These are phyloP conservation scores for Brachionus asplanchnoidis DNA, from an alignment of 1,140 invertebrate genomes.

Conservation along the genomic window DNA sequence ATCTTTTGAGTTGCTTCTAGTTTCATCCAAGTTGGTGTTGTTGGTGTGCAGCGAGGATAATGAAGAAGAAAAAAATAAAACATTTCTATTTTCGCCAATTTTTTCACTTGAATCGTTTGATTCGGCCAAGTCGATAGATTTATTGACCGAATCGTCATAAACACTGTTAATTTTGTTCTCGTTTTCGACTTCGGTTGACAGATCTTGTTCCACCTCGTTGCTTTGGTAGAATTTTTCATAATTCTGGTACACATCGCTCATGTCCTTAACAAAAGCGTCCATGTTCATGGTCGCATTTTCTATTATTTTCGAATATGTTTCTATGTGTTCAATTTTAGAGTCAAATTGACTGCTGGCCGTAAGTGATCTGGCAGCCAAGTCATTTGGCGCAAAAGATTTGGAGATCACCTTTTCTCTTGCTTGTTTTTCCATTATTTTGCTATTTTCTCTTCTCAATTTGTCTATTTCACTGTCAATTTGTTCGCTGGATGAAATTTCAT, in stretches of 20 bases:
- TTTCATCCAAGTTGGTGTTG: not conserved
- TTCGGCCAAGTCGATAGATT: not conserved
- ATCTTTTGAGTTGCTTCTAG: not conserved
- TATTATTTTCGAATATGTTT: constrained; percentile 32
- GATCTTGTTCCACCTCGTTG: not conserved
- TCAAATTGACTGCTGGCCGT: constrained; percentile 16
- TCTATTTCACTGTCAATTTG: constrained; percentile 21
- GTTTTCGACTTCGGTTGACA: not conserved
- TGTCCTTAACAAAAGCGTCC: constrained; percentile 33
- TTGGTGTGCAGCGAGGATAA: not conserved
- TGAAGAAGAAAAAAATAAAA: constrained; percentile 13
- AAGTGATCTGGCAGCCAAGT: not conserved
- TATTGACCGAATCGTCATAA: constrained; percentile 2
- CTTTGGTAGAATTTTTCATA: constrained; percentile 34
- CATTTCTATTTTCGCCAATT: not conserved
- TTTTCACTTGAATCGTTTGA: not conserved
- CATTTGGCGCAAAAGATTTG: not conserved
- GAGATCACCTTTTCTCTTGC: not conserved
- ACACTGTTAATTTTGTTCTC: not conserved
- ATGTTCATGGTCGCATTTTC: constrained; percentile 34
- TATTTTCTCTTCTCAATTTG: constrained; percentile 9
- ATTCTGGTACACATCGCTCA: constrained; percentile 20
- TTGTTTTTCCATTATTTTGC: not conserved
- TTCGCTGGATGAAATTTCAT: not conserved
- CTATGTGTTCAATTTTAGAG: constrained; percentile 15